These are phyloP conservation scores for Labroides dimidiatus DNA, from an alignment of 2,797 vertebrate genomes.

Conservation along the genomic window DNA sequence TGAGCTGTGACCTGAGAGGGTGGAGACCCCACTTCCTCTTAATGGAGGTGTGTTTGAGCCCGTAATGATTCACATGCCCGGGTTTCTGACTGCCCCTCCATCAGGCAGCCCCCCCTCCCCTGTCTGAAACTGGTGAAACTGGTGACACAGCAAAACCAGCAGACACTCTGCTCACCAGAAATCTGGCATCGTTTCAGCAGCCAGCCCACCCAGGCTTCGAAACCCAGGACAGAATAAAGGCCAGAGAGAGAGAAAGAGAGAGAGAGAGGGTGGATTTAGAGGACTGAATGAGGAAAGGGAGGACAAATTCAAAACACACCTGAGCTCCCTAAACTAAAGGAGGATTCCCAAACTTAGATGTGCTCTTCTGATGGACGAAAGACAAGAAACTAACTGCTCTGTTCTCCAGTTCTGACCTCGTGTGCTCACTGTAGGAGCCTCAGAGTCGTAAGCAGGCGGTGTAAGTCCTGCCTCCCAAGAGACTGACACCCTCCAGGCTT, in stretches of 20 bases:
- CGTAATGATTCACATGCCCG: constrained; percentile 60
- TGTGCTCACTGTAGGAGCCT: constrained; percentile 1
- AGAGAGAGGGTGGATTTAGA: constrained; percentile 6
- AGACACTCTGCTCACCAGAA: constrained; percentile 72
- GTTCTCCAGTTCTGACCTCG: constrained; percentile 17
- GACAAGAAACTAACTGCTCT: constrained; percentile 18
- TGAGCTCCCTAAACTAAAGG: constrained; percentile 7
- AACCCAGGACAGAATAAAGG: constrained; percentile 40
- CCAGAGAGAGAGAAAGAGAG: constrained; percentile 2
- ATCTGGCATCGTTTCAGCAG: constrained; percentile 77
- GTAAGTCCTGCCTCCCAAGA: constrained; percentile 55
- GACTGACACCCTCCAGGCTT: constrained; percentile 64
- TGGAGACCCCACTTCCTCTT: constrained; percentile 73
- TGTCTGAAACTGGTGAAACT: constrained; percentile 69
- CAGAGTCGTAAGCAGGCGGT: constrained; percentile 41
- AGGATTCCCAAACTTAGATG: constrained; percentile 12
- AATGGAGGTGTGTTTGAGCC: constrained; percentile 45
- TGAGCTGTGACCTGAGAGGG: constrained; percentile 73
- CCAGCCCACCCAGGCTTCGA: constrained; percentile 76
- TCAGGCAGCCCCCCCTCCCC: constrained; percentile 20
- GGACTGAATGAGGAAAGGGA: constrained; percentile 26
- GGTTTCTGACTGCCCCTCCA: constrained; percentile 38
- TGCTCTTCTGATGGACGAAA: constrained; percentile 8
- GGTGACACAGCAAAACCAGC: constrained; percentile 80
- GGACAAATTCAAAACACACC: constrained; percentile 32